These are phyloP conservation scores for Odocoileus virginianus DNA, from an alignment of 2,113 vertebrate genomes.

Conservation along the genomic window DNA sequence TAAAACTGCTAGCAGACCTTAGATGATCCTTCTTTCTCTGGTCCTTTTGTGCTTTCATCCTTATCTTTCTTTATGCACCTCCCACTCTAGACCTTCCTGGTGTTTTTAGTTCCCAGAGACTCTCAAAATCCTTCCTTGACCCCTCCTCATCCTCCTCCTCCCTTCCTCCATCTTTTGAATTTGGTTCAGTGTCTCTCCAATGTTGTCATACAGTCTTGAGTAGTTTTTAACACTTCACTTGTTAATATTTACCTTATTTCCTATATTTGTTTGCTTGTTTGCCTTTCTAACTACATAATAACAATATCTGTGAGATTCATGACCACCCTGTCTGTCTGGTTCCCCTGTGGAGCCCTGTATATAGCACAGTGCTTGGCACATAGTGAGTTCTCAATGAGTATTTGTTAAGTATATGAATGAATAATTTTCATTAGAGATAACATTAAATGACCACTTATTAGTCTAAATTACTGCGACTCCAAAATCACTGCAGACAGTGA, in stretches of 20 bases:
- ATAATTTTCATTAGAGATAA: not conserved
- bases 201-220: not conserved
- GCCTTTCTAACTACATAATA: not conserved
- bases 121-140: not conserved
- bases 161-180: accelerated
- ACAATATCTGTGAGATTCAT: not conserved
- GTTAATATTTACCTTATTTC: not conserved
- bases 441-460: not conserved
- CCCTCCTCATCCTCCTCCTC: not conserved
- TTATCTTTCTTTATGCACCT: not conserved
- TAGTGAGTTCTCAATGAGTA: not conserved
- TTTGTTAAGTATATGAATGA: not conserved
- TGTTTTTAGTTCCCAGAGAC: not conserved
- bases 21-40: not conserved
- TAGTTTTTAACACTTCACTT: not conserved
- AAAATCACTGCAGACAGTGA: not conserved
- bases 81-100: not conserved
- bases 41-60: not conserved
- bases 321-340: not conserved
- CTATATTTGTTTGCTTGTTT: not conserved
- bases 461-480: not conserved
- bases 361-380: not conserved
- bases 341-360: not conserved
- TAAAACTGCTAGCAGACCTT: not conserved
- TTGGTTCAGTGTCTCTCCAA: not conserved